phyloP scores from a whole-genome alignment of 2,797 vertebrate genomes.

The Coendou prehensilis region DNA sequence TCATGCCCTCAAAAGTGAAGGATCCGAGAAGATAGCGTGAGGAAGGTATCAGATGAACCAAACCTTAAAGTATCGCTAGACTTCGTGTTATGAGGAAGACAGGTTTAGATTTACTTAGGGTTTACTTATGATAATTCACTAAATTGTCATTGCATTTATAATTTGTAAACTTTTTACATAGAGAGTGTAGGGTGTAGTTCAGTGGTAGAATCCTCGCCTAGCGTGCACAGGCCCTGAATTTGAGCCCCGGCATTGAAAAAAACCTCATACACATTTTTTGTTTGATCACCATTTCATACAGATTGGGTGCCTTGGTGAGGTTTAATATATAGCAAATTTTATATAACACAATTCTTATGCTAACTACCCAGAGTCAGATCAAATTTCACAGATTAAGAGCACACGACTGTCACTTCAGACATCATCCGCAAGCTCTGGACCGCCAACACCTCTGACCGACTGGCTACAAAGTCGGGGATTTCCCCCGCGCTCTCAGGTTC shows the following conservation, averaged over 20 bases:
- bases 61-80: not conserved
- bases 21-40: not conserved
- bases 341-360: not conserved
- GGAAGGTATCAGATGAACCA: not conserved
- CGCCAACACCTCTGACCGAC: not conserved
- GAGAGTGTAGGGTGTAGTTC: not conserved
- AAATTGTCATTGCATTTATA: not conserved
- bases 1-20: not conserved
- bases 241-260: not conserved
- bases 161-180: not conserved
- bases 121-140: not conserved
- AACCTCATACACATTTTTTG: not conserved
- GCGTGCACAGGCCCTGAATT: not conserved
- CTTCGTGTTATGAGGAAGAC: not conserved
- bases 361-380: not conserved
- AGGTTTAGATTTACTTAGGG: not conserved
- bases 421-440: not conserved
- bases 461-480: slow-evolving; percentile 19
- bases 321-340: not conserved
- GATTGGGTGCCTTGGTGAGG: not conserved
- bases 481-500: not conserved
- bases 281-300: slow-evolving; percentile 27
- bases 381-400: not conserved
- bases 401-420: not conserved
- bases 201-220: not conserved